A percentile compares a stretch with the other conserved stretches of the same genome.
Evolutionary conservation across 2,113 vertebrate genomes (phyloP).

Genomic region (Catharus minimus): DNA sequence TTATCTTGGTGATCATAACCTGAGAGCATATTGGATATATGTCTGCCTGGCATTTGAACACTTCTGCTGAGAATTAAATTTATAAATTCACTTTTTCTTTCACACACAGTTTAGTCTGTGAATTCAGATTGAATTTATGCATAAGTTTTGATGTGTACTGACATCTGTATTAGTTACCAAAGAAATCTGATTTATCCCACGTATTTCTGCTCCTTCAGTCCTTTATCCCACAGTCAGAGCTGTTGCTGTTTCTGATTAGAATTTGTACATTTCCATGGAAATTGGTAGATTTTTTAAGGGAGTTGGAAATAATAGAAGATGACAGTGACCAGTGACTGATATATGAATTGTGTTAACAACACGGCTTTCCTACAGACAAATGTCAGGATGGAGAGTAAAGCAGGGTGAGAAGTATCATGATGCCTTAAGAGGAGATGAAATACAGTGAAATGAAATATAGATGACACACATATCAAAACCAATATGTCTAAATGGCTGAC

Average conservation of each 20-base stretch:
- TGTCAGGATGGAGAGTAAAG: not conserved
- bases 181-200: not conserved
- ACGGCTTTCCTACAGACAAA: not conserved
- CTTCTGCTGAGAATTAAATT: not conserved
- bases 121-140: not conserved
- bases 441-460: not conserved
- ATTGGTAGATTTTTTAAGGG: not conserved
- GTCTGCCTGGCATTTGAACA: not conserved
- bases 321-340: not conserved
- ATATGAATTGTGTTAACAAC: not conserved
- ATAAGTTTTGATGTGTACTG: not conserved
- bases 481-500: constrained; percentile 8
- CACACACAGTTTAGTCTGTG: not conserved
- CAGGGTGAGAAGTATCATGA: not conserved
- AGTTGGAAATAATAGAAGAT: not conserved
- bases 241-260: not conserved
- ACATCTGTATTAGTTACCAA: not conserved
- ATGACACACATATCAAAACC: not conserved
- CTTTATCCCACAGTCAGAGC: not conserved
- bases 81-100: not conserved
- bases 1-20: not conserved
- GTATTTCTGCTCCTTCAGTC: not conserved
- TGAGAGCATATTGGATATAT: not conserved
- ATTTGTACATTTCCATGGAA: not conserved
- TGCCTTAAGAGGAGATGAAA: not conserved